A percentile compares a stretch with the other conserved stretches of the same genome.
Evolutionary conservation across 2,797 vertebrate genomes (phyloP).

Genomic region (Urocyon cinereoargenteus): DNA sequence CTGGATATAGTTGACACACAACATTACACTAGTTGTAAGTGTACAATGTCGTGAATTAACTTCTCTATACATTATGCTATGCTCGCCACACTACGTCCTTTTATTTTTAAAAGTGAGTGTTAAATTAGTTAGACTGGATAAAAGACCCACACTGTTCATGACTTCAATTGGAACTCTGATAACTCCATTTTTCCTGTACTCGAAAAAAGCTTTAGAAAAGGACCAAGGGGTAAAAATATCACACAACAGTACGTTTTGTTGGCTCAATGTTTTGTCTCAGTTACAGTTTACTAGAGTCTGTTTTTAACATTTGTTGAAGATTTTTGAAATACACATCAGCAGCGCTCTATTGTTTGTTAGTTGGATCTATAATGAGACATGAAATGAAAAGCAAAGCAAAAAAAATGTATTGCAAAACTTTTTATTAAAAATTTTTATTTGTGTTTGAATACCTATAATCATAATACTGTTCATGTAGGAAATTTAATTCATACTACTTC

Average conservation of each 20-base stretch:
- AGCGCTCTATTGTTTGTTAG: background rate
- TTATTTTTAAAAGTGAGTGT: slow-evolving; percentile 45
- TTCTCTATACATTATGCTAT: background rate
- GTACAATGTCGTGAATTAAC: background rate
- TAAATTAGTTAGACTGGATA: slow-evolving; percentile 13
- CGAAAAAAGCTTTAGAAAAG: background rate
- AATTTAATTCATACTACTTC: background rate
- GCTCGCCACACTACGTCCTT: background rate
- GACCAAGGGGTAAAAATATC: background rate
- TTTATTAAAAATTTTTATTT: background rate
- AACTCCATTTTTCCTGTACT: background rate
- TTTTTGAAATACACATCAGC: background rate
- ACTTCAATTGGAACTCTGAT: background rate
- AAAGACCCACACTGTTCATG: background rate
- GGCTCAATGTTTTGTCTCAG: background rate
- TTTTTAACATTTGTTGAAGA: slow-evolving; percentile 12
- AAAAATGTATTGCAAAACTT: background rate
- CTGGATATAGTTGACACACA: background rate
- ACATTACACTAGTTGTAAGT: background rate
- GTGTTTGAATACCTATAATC: background rate
- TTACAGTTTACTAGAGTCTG: background rate
- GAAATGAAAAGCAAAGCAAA: background rate
- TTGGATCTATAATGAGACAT: background rate
- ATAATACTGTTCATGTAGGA: background rate
- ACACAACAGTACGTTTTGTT: background rate